Base-by-base conservation (phyloP, 2,113 vertebrate genomes). In the Chaetodon trifascialis region DNA sequence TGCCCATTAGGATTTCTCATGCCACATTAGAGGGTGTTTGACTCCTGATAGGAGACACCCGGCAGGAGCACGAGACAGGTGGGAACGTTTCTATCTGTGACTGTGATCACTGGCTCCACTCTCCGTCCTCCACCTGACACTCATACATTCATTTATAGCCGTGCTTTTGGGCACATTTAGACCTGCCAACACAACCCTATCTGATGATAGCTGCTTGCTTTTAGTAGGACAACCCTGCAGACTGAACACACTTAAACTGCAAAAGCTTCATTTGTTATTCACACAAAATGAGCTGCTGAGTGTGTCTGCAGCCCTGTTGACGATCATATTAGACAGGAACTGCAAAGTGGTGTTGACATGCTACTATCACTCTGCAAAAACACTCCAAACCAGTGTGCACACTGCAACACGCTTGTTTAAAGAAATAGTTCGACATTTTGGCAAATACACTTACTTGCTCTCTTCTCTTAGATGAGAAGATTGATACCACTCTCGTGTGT, bases 31-130 rank as follows among this genome's bases (percentile, higher is more conserved):
- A 62, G 68, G 82, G 82, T 66, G 90, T 88, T 89, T 89, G 75
- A 92, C 86, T 87, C 65, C 81, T 63, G 84, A 86, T 25, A 84
- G 69, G 47, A 62, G 82, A 93, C 70, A 89, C 81, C 76, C 66
- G 38, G 55, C 5, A 16, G 77, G 64, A 59, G 49, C 1, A 23
- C 1, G 23, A 4, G 70, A 74, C 79, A 79, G 58, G 71, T 51
- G 75, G 69, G 85, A 83, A 66, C 44, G 0, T 54, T 72, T 76
- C 71, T 79, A 79, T 84, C 86, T 77, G 76, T 65, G 49, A 68
- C 81, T 78, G 69, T 40, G 79, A 91, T 86, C 81, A 44, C 21
- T 23, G 40, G 69, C 83, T 83, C 19, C 1, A 0, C 36, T 73
- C 71, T 52, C 62, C 17, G 10, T 51, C 66, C 67, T 80, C 47